phyloP scores from a whole-genome alignment of 2,888 invertebrate species.

The Chironomus riparius region DNA sequence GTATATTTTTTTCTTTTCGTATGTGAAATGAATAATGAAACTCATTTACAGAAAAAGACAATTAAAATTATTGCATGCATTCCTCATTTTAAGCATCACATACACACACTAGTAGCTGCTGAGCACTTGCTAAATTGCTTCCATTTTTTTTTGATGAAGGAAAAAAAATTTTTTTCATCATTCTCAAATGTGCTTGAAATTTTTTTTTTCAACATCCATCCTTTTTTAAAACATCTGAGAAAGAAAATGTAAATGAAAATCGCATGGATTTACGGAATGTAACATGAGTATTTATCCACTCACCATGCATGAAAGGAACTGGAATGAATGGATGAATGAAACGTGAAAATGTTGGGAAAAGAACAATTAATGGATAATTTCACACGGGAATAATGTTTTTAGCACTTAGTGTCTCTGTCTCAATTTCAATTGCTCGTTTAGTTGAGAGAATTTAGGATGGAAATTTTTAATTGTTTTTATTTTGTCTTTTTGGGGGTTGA shows the following conservation, averaged over 20 bases:
- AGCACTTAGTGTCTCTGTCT: too few species aligned
- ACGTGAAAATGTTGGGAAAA: too few species aligned
- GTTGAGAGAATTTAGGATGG: too few species aligned
- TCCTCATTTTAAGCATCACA: too few species aligned
- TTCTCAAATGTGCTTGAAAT: background rate
- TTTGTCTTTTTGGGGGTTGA: too few species aligned
- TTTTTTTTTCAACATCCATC: background rate
- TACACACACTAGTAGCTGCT: background rate
- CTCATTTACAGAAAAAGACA: slow-evolving; percentile 12
- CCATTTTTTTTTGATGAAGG: background rate
- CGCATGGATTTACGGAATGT: background rate
- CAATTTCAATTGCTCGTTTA: too few species aligned
- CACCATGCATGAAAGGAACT: background rate
- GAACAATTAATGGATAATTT: too few species aligned
- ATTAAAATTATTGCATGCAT: slow-evolving; percentile 12
- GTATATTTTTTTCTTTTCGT: background rate
- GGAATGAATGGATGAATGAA: background rate
- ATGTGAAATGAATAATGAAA: slow-evolving; percentile 8
- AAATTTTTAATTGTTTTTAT: too few species aligned
- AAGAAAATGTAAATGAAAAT: background rate
- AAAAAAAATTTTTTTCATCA: background rate
- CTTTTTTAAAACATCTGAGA: background rate
- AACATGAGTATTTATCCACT: background rate
- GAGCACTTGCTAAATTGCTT: background rate
- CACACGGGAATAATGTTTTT: too few species aligned